Evolutionary conservation across 2,797 vertebrate species (phyloP).

Genomic region (Falco novaeseelandiae): DNA sequence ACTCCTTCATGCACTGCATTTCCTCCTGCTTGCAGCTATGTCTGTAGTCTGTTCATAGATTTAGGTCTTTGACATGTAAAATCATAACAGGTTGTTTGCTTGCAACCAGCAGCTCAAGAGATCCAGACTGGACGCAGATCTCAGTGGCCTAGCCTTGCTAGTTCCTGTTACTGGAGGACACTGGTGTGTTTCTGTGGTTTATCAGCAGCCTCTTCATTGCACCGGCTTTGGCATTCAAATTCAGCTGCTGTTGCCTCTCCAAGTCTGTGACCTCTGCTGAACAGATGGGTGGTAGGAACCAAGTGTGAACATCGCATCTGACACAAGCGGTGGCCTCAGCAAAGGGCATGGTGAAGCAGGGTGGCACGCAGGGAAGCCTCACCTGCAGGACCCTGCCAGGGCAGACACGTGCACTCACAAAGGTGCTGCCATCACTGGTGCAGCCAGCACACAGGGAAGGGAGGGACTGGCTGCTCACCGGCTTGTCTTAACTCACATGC

Average conservation of each 20-base stretch:
- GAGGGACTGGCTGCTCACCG: background rate
- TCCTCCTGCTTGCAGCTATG: background rate
- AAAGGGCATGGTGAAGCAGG: background rate
- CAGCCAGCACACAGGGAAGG: fast-evolving
- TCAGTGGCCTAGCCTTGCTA: background rate
- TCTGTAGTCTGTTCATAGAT: background rate
- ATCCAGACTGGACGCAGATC: background rate
- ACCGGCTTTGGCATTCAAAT: background rate
- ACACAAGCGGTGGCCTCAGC: background rate
- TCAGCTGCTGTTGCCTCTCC: background rate
- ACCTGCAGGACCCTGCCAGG: background rate
- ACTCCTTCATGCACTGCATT: background rate
- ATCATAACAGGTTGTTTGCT: background rate
- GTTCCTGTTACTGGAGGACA: background rate
- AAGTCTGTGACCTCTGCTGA: background rate
- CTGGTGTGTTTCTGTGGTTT: background rate
- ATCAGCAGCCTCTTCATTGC: background rate
- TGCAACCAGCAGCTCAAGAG: background rate
- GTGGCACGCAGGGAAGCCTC: background rate
- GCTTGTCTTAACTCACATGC: background rate
- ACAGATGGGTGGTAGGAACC: background rate
- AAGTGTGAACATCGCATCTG: background rate
- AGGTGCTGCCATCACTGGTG: background rate
- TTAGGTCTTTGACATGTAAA: background rate
- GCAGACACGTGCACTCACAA: background rate